Evolutionary conservation across 2,113 vertebrate species (phyloP), one percentile per base, ranked within the genome.

Genomic region (Pseudopipra pipra): DNA sequence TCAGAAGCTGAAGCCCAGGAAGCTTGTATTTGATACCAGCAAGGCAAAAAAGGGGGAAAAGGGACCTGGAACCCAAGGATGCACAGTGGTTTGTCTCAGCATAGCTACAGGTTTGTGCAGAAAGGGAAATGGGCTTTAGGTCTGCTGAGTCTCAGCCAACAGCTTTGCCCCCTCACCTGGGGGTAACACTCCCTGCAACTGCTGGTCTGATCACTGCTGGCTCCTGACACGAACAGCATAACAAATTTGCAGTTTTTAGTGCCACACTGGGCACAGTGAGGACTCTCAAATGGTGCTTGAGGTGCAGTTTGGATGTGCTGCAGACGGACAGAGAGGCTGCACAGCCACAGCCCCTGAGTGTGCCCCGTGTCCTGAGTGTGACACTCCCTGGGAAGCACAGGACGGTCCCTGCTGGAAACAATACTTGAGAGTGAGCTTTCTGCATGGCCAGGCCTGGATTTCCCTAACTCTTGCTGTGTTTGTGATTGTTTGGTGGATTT

Each of bases 341-440:
- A 44, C 44, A 23, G 52, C 74, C 17, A 27, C 51, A 76, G 59
- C 54, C 61, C 27, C 23, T 14, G 35, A 21, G 35, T 1, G 5
- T 49, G 39, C 7, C 20, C 56, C 19, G 44, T 0, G 1, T n/a
- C 21, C 24, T 25, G 52, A 61, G 62, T 4, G 0, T 21, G 39
- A 55, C 31, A 35, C 44, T 87, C 39, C 43, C 43, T 5, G 43
- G 39, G 44, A 33, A 61, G 73, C 39, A 49, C n/a, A 43, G 33
- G 59, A 55, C 24, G 30, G 39, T 13, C 66, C 46, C 58, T 35
- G 51, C 56, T 63, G 54, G 41, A 73, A 78, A 79, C 5, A 3
- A 8, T 21, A 8, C 37, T 58, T 8, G n/a, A 31, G 47, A 71
- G 56, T 30, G 31, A 51, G 24, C 70, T 90, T 85, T 23, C 27